These are phyloP conservation scores for Oreochromis aureus DNA, from an alignment of 2,113 vertebrate species.

Conservation along the genomic window DNA sequence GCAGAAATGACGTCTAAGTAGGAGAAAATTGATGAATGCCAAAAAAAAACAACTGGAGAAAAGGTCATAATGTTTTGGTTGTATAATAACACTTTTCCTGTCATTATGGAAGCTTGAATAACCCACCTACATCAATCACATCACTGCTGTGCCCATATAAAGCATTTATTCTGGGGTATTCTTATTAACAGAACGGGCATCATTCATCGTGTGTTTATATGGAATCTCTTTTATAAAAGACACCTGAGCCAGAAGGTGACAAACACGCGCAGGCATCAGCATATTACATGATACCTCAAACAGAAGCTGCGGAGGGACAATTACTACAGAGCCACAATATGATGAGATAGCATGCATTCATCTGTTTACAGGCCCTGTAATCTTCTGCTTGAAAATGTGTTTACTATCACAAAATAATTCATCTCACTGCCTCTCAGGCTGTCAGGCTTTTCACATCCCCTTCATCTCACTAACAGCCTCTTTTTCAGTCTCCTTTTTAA, in stretches of 20 bases:
- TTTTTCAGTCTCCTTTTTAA: neutral
- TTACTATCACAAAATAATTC: constrained; percentile 2
- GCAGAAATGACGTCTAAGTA: neutral
- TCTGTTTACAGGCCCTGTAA: neutral
- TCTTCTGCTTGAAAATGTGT: constrained; percentile 5
- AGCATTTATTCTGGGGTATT: neutral
- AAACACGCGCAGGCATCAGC: neutral
- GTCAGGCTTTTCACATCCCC: neutral
- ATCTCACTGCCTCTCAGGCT: neutral
- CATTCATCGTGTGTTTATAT: neutral
- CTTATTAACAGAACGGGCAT: neutral
- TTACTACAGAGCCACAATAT: neutral
- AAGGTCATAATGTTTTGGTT: neutral
- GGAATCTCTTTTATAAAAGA: constrained; percentile 1
- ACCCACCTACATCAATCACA: neutral
- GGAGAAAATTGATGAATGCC: neutral
- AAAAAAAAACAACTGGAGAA: neutral
- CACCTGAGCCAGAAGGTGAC: neutral
- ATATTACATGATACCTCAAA: neutral
- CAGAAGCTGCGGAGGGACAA: neutral
- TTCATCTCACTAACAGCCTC: neutral
- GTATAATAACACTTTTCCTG: neutral
- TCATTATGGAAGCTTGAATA: neutral
- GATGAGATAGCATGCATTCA: neutral
- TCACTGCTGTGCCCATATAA: neutral